Base-by-base conservation (phyloP, 2,797 vertebrate genomes). In the Leuciscus waleckii region DNA sequence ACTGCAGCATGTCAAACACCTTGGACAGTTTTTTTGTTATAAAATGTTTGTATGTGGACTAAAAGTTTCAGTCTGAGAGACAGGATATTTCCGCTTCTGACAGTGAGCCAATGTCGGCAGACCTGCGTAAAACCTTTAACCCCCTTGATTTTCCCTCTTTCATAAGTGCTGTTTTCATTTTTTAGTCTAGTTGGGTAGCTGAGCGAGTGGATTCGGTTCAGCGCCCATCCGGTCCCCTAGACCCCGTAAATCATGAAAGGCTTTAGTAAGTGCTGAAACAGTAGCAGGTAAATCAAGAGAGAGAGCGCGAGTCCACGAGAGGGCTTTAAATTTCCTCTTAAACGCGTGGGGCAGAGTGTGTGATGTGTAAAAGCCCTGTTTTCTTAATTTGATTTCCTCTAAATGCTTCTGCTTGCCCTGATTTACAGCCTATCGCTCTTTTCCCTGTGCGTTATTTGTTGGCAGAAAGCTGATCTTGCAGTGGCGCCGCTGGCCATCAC, bases 381-480 rank as follows among this genome's bases (percentile, higher is more conserved):
- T 95, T 95, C 91, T 92, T 96, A 91, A 95, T 96, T 93, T 95
- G 91, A 93, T 95, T 95, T 89, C 89, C 90, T 94, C 86, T 92
- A 95, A 94, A 93, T 91, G 90, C 92, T 90, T 89, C 83, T 91
- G 71, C 90, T 86, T 88, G 78, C 74, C n/a, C 70, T 96, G 91
- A 97, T 91, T 95, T 92, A 95, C 10, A 76, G 79, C 82, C 89
- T 89, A 85, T 95, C 91, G 86, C 86, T 92, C 91, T 93, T 91
- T 91, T 93, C 90, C 88, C 83, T 84, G 89, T 94, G 93, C 91
- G 84, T 96, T 95, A 96, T 58, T 85, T 95, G 86, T 96, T 93
- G 94, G 95, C 97, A 99, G 98, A 99, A 97, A 98, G 98, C 98
- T 96, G 98, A 99, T 93, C 97, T 99, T 95, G 98, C 98, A 91